Evolutionary conservation across 1,140 invertebrate genomes (phyloP), one percentile per base, ranked within the genome.

Genomic region (Drosophila sp.): DNA sequence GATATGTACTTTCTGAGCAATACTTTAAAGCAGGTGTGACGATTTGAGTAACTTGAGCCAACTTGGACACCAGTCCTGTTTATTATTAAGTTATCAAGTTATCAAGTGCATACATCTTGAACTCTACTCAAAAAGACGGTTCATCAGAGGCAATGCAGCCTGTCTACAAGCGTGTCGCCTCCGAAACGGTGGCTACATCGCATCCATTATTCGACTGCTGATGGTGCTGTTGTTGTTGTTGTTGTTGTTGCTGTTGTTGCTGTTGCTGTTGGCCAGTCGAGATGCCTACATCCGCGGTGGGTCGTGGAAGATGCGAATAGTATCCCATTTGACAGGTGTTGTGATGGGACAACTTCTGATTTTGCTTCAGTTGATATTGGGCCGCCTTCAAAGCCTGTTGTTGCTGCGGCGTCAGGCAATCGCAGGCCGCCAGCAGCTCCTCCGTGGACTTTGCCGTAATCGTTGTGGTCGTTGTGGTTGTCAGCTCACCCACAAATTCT

Each of bases 371-470:
- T 38, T 91, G 90, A 61, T 84, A 84, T 67, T 91, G 90, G 1
- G 89, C 90, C 5, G 80, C 77, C 75, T 91, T 91, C 0, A 90
- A 38, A 0, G 90, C 87, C 40, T 80, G 78, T 51, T 90, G 87
- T 14, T 90, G 81, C 48, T 90, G 87, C 0, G 78, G 81, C 11
- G 80, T 80, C 11, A 83, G 45, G 9, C 84, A 89, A 43, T 90
- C 84, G 18, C 84, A 89, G 6, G 84, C 93, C 4, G 95, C 93
- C 11, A 97, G 92, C 9, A 97, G 92, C 80, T 95, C 96, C 89
- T 97, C 96, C 0, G 96, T 96, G 2, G 96, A 97, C 91, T 97
- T 97, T 2, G 95, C 96, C 4, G 94, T 92, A 3, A 91, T 92
- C 2, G 87, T 91, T 0, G 91, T 91, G 0, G 93, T 80, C 93